Base-by-base conservation (phyloP, 1,140 invertebrate species). In the Heliconius himera region DNA sequence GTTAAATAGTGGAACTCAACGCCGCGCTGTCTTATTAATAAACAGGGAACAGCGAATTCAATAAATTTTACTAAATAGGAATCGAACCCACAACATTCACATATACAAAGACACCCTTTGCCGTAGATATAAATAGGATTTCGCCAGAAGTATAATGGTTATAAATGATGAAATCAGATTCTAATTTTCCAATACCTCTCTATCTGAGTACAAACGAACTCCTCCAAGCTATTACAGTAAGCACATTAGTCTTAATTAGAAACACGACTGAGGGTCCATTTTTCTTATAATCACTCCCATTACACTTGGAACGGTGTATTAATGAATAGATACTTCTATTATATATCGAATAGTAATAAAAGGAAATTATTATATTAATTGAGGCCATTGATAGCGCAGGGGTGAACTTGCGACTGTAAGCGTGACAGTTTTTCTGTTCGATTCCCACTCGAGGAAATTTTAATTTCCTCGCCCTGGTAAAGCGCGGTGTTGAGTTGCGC, bases 241-340 rank as follows among this genome's bases (percentile, higher is more conserved):
- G 76, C 79, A 73, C 84, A 88, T 86, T 83, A 88, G 83, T 88
- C 85, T 86, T 87, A 81, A 87, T 88, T 86, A 84, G 76, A 51
- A 73, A 71, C 49, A 38, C 26, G 22, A 29, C 60, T 66, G 60
- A 66, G 60, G 60, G 60, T 29, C 60, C 60, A 66, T 66, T 66
- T 66, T 66, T 66, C 60, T 66, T 66, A 66, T 66, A 66, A 66
- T 66, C 60, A 66, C 60, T 26, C 60, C 60, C 60, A 66, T 66
- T 66, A 66, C 60, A 66, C 60, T 66, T 29, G 22, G 60, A 66
- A 66, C 60, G 60, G 26, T 66, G 13, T 16, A 13, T 66, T 56
- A 66, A 66, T 66, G 60, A 66, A 66, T 66, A 66, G 60, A 66
- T 29, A 66, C 60, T 66, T 29, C 4, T 66, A 66, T 26, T 26